Percentiles rank a stretch among this genome's conserved stretches.
phyloP scores from a whole-genome alignment of 2,113 vertebrate genomes.

The Mellivora capensis region DNA sequence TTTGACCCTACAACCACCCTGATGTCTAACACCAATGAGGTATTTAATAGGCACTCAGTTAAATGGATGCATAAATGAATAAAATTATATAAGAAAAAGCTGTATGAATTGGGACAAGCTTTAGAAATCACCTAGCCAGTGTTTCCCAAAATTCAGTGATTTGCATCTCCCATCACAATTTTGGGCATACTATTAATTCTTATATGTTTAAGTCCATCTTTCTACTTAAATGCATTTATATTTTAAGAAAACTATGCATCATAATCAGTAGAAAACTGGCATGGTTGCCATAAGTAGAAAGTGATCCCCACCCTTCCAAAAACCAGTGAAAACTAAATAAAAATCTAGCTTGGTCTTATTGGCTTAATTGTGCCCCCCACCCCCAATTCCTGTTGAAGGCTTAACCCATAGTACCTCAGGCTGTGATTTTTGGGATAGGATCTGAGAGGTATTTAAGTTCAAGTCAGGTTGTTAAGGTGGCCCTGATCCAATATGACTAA shows the following conservation, averaged over 20 bases:
- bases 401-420: not conserved
- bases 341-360: not conserved
- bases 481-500: not conserved
- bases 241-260: not conserved
- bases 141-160: not conserved
- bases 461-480: not conserved
- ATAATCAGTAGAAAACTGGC: not conserved
- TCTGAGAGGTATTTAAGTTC: not conserved
- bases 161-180: not conserved
- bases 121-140: not conserved
- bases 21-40: not conserved
- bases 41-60: not conserved
- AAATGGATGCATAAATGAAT: not conserved
- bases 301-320: not conserved
- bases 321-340: not conserved
- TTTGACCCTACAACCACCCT: not conserved
- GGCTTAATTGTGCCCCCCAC: not conserved
- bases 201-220: not conserved
- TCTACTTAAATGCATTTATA: not conserved
- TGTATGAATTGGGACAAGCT: not conserved
- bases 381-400: not conserved
- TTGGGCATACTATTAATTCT: not conserved
- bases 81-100: not conserved
- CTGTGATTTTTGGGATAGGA: not conserved
- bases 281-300: not conserved